Conservation (phyloP, 1,140 invertebrate genomes). For the Pygmarrhopalites habei region DNA sequence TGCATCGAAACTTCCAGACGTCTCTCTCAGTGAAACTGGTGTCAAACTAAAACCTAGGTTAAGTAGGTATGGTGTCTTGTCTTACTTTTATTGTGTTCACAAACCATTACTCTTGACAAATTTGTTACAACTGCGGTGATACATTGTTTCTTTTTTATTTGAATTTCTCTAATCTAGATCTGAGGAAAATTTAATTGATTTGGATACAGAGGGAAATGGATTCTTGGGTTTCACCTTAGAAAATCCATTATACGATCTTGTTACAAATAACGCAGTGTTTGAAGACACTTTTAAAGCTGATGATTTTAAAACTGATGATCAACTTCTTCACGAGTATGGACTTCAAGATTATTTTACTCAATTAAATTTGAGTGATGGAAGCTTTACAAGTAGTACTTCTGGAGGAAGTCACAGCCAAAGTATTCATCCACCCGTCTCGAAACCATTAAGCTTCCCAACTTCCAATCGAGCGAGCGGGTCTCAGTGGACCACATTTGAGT, state of each 20-base stretch:
- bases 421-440: not conserved
- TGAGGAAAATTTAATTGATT: constrained; percentile 39
- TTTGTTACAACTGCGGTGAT: too few relatives aligned
- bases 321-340: constrained; percentile 34
- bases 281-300: constrained; percentile 15
- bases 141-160: too few relatives aligned
- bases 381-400: not conserved
- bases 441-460: not conserved
- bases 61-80: too few relatives aligned
- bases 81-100: too few relatives aligned
- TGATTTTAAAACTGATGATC: constrained; percentile 28
- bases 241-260: constrained; percentile 37
- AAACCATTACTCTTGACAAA: too few relatives aligned
- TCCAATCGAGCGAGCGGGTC: not conserved
- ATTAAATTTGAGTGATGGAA: constrained; percentile 26
- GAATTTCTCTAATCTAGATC: too few relatives aligned
- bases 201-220: constrained; percentile 29
- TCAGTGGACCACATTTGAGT: constrained; percentile 30
- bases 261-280: constrained; percentile 32
- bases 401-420: constrained; percentile 4
- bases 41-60: constrained; percentile 24
- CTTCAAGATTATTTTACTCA: constrained; percentile 33
- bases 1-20: constrained; percentile 21
- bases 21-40: not conserved
- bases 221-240: constrained; percentile 32